Percentiles rank a stretch among this genome's conserved stretches.
Evolutionary conservation across 2,797 vertebrate species (phyloP).

Genomic region (Pitangus sulphuratus): DNA sequence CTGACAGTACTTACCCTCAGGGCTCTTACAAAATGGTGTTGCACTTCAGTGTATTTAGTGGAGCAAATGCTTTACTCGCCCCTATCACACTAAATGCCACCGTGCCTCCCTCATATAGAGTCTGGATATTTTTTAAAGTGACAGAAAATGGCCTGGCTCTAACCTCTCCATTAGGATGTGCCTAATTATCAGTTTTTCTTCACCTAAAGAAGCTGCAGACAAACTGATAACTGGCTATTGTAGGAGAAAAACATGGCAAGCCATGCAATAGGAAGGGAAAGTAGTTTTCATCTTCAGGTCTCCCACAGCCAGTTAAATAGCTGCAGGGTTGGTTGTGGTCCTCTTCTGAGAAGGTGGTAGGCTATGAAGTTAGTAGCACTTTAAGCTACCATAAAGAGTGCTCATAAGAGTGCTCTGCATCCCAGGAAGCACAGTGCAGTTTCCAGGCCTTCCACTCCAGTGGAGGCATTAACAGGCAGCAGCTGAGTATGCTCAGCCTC

Average conservation of each 20-base stretch:
- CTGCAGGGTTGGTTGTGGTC: not conserved
- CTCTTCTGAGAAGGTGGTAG: not conserved
- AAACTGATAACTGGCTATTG: not conserved
- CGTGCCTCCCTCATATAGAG: accelerated
- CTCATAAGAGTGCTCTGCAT: not conserved
- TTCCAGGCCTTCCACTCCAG: not conserved
- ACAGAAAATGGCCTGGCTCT: not conserved
- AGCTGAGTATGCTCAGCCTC: not conserved
- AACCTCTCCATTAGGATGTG: not conserved
- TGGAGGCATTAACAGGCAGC: not conserved
- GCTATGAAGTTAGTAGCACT: not conserved
- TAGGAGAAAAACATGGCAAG: not conserved
- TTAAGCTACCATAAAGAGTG: not conserved
- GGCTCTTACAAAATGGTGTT: not conserved
- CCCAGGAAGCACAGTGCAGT: not conserved
- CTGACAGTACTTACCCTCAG: not conserved
- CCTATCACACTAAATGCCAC: not conserved
- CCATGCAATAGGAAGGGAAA: not conserved
- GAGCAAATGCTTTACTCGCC: not conserved
- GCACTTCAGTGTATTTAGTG: not conserved
- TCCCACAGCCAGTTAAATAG: not conserved
- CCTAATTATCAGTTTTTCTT: not conserved
- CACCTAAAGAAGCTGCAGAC: not conserved
- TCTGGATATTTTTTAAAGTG: not conserved
- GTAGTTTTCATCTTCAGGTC: not conserved